phyloP scores from a whole-genome alignment of 2,888 invertebrate species.

The Drosophila siamana region DNA sequence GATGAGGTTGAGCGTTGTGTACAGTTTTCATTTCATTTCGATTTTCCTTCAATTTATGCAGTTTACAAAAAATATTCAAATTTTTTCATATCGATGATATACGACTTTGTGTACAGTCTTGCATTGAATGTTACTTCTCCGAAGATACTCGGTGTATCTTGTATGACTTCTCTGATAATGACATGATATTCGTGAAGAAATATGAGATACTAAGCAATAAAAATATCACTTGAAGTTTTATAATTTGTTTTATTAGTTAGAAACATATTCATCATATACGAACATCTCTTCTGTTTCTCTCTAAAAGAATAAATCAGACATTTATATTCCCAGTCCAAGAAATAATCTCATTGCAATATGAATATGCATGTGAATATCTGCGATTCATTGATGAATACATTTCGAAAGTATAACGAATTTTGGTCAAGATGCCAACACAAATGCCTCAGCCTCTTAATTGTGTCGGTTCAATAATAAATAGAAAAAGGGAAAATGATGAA shows the following conservation, averaged over 20 bases:
- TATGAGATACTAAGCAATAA: neutral
- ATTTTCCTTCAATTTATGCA: neutral
- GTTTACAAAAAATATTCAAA: neutral
- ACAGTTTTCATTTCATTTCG: constrained; percentile 7
- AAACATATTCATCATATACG: neutral
- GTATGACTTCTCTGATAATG: neutral
- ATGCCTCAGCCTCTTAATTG: constrained; percentile 19
- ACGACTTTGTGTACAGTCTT: neutral
- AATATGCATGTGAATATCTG: constrained; percentile 2
- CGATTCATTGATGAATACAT: neutral
- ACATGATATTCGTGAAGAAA: no score
- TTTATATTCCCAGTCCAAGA: neutral
- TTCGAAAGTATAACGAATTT: neutral
- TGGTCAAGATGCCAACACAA: constrained; percentile 17
- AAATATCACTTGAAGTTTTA: neutral
- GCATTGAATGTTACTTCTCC: neutral
- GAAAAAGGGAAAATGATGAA: constrained; percentile 21
- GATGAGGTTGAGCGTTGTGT: constrained; percentile 21
- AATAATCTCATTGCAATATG: neutral
- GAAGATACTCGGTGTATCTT: neutral
- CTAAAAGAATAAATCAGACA: neutral
- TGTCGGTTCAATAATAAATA: neutral
- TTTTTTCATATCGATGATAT: neutral
- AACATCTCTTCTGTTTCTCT: neutral
- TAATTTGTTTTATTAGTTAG: neutral